Evolutionary conservation across 1,140 invertebrate species (phyloP).

Genomic region (Cepaea nemoralis): DNA sequence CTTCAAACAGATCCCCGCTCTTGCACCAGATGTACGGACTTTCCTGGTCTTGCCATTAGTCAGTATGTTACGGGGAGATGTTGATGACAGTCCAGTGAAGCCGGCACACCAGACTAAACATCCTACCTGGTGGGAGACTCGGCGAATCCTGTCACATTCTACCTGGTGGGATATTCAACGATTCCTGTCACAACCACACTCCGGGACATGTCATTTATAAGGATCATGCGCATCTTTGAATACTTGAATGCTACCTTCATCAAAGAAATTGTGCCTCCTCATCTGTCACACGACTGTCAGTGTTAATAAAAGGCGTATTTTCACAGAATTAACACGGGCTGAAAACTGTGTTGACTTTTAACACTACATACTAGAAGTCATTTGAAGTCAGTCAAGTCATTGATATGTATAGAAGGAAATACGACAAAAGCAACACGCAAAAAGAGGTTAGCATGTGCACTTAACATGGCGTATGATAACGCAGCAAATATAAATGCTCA

Average conservation of each 20-base stretch:
- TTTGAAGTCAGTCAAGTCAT: no score
- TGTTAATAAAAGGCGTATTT: no score
- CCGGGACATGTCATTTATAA: background rate
- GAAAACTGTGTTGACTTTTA: no score
- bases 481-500: no score
- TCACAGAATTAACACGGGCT: no score
- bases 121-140: background rate
- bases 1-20: conserved; percentile 10
- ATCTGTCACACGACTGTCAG: background rate
- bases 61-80: background rate
- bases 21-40: conserved; percentile 13
- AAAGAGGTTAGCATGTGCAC: no score
- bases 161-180: background rate
- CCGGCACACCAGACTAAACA: background rate
- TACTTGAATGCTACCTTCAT: background rate
- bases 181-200: background rate
- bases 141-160: no score
- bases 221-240: background rate
- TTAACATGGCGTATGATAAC: no score
- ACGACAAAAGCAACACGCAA: no score
- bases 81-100: conserved; percentile 13
- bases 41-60: conserved; percentile 13
- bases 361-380: no score
- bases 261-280: background rate
- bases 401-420: no score